phyloP scores from a whole-genome alignment of 37 sponge, comb jelly and placozoan genomes.

The Lycopodina hypogea region DNA sequence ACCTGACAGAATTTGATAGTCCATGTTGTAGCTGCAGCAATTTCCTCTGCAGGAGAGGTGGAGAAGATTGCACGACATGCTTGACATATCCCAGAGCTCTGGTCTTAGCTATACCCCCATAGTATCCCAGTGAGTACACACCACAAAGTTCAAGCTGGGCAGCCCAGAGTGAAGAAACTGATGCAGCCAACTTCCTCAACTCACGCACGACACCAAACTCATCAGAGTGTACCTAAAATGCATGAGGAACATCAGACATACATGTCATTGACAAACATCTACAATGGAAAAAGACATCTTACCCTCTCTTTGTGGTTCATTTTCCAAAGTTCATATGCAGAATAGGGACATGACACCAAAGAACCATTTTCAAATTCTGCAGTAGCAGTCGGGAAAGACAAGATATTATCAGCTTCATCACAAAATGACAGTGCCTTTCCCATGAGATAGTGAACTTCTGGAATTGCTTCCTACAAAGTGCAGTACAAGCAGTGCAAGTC shows the following conservation, averaged over 20 bases:
- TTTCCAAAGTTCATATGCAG: conserved; percentile 63
- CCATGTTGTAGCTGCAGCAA: conserved; percentile 37
- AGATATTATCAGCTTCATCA: neutral
- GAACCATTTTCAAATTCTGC: conserved; percentile 39
- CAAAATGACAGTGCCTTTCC: conserved; percentile 41
- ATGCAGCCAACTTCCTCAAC: conserved; percentile 26
- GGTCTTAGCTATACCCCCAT: conserved; percentile 41
- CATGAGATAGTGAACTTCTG: conserved; percentile 33
- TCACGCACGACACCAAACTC: conserved; percentile 31
- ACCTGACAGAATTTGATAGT: conserved; percentile 50
- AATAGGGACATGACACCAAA: conserved; percentile 29
- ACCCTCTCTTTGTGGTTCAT: conserved; percentile 25
- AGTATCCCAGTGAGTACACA: conserved; percentile 53
- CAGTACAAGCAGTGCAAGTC: too few relatives aligned
- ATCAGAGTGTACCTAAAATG: neutral
- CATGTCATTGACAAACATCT: neutral
- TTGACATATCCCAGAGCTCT: conserved; percentile 44
- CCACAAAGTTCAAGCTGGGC: conserved; percentile 64
- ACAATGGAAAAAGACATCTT: neutral
- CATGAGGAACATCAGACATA: neutral
- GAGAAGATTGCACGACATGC: conserved; percentile 18
- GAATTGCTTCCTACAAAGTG: neutral
- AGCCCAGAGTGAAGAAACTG: neutral
- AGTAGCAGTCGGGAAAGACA: neutral
- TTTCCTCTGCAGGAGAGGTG: conserved; percentile 7